These are phyloP conservation scores for Trachythela sp. DNA, from an alignment of 64 coral and sea anemone genomes.

Conservation along the genomic window DNA sequence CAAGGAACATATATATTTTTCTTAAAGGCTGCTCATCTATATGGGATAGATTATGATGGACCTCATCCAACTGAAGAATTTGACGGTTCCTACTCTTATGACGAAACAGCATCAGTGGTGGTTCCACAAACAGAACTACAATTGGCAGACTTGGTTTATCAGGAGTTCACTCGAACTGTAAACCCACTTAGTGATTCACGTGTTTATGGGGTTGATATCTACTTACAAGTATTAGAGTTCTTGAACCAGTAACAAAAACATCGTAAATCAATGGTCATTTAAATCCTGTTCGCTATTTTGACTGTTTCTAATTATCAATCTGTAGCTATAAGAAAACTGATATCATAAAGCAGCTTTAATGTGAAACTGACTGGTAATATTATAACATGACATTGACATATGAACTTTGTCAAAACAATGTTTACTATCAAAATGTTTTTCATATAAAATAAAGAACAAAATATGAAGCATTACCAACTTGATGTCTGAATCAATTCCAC, in stretches of 20 bases:
- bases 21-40: not conserved
- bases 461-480: too few relatives aligned
- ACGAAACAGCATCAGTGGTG: not conserved
- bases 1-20: not conserved
- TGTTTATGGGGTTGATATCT: not conserved
- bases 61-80: not conserved
- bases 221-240: not conserved
- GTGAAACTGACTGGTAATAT: too few relatives aligned
- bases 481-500: too few relatives aligned
- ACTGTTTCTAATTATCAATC: too few relatives aligned
- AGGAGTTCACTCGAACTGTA: not conserved
- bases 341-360: too few relatives aligned
- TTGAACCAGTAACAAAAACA: not conserved
- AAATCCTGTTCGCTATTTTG: too few relatives aligned
- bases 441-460: too few relatives aligned
- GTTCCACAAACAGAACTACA: not conserved
- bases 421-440: too few relatives aligned
- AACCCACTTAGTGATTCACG: not conserved
- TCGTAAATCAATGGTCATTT: too few relatives aligned
- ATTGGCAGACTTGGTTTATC: not conserved
- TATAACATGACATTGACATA: too few relatives aligned
- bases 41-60: not conserved
- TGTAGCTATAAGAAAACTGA: too few relatives aligned
- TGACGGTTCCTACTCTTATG: not conserved
- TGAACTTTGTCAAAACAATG: too few relatives aligned